Conservation (phyloP, 2,888 invertebrate genomes). For the Parnassius apollo region DNA sequence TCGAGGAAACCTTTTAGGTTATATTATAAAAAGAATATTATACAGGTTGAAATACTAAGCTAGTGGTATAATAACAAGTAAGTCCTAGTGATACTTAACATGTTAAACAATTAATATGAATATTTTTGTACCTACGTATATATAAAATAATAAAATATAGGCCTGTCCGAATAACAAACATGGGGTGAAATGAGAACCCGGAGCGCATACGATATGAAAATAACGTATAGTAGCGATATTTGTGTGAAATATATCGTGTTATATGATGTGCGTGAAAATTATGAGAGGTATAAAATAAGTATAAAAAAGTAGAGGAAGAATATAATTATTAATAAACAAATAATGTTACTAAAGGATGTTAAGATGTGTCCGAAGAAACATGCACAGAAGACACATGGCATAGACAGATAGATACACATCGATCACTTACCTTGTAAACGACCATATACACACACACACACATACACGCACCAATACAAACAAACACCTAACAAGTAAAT, state of each 20-base stretch:
- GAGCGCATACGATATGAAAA: conserved; percentile 1
- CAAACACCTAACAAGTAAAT: conserved; percentile 40
- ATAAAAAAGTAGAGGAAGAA: conserved; percentile 53
- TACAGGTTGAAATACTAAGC: conserved; percentile 64
- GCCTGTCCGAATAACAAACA: conserved; percentile 10
- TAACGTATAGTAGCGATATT: conserved; percentile 22
- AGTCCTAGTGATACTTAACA: conserved; percentile 59
- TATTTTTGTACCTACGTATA: conserved; percentile 17
- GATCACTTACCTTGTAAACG: conserved; percentile 66
- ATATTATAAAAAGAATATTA: conserved; percentile 42
- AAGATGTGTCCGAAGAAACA: conserved; percentile 53
- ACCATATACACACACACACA: conserved; percentile 39
- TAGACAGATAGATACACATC: conserved; percentile 60
- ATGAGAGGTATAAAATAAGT: conserved; percentile 68
- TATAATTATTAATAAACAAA: conserved; percentile 51
- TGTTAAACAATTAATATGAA: conserved; percentile 11
- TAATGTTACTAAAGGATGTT: conserved; percentile 45
- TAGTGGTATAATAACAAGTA: conserved; percentile 64
- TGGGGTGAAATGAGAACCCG: conserved; percentile 12
- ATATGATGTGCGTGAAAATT: conserved; percentile 69
- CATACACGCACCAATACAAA: conserved; percentile 40
- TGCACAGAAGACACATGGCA: conserved; percentile 66
- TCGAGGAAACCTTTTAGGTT: conserved; percentile 52
- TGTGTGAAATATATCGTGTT: conserved; percentile 55
- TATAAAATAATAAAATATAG: conserved; percentile 30